These are phyloP conservation scores for Aegithalos caudatus DNA, from an alignment of 2,113 vertebrate genomes.

Conservation along the genomic window DNA sequence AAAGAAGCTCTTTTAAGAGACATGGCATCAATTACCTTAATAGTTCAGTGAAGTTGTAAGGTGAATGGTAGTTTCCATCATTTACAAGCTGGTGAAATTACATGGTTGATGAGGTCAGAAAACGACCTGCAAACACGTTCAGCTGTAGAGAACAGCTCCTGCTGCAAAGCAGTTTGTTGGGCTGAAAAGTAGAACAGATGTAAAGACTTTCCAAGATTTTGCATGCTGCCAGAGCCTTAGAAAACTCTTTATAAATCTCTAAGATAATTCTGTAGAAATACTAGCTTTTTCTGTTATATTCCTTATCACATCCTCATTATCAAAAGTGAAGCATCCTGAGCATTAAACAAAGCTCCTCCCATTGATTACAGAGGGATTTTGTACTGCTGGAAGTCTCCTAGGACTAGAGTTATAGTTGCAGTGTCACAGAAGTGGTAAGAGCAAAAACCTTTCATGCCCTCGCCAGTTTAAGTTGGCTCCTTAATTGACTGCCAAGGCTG, in stretches of 20 bases:
- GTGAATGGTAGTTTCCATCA: conserved; percentile 1
- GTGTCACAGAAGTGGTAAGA: not conserved
- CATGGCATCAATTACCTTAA: not conserved
- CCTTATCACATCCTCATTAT: not conserved
- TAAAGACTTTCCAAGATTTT: not conserved
- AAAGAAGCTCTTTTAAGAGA: not conserved
- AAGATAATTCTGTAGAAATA: not conserved
- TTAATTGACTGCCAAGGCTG: not conserved
- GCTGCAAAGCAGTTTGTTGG: conserved; percentile 4
- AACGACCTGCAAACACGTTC: conserved; percentile 71
- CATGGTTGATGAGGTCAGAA: conserved; percentile 70
- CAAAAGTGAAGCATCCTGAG: not conserved
- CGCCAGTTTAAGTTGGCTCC: not conserved
- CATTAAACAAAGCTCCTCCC: not conserved
- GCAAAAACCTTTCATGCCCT: not conserved
- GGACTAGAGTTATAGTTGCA: not conserved
- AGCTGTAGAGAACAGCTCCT: conserved; percentile 72
- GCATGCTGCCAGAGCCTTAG: not conserved
- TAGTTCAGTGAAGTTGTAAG: not conserved
- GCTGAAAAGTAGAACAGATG: conserved; percentile 61
- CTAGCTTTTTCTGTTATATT: not conserved
- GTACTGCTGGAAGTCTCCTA: not conserved
- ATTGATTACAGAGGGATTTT: not conserved
- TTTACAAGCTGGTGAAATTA: conserved; percentile 55
- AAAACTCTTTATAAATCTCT: not conserved